These are phyloP conservation scores for Mareca penelope DNA, from an alignment of 2,797 vertebrate species.

Conservation along the genomic window DNA sequence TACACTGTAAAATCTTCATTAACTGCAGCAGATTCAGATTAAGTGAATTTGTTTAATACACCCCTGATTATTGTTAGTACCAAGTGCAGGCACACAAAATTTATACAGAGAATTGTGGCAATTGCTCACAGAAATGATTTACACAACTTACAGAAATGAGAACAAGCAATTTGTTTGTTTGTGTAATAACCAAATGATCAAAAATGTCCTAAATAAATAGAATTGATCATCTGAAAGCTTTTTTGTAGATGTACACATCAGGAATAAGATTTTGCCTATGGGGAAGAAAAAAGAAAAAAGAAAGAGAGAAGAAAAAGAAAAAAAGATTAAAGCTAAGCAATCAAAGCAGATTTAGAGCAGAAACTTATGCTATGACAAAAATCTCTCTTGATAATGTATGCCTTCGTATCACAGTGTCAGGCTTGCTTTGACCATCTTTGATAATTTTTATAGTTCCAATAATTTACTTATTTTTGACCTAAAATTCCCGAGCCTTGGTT, in stretches of 20 bases:
- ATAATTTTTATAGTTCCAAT: neutral
- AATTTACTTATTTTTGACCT: neutral
- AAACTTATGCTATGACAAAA: neutral
- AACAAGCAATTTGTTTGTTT: neutral
- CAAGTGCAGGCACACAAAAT: neutral
- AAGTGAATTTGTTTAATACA: neutral
- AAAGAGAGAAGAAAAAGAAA: neutral
- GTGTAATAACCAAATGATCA: constrained; percentile 37
- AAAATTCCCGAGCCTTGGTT: neutral
- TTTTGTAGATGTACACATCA: neutral
- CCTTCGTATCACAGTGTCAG: neutral
- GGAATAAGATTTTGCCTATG: neutral
- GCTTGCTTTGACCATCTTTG: neutral
- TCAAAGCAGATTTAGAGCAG: neutral
- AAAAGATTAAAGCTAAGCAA: neutral
- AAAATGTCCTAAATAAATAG: constrained; percentile 11
- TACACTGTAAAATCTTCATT: neutral
- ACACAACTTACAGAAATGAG: neutral
- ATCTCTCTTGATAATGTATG: neutral
- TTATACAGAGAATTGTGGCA: neutral
- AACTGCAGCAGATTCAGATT: neutral
- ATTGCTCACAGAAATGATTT: neutral
- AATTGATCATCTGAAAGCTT: neutral
- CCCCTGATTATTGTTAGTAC: neutral
- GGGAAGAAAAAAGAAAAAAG: neutral